phyloP scores from a whole-genome alignment of 92 coral and sea anemone species.

The Paragorgia papillata region DNA sequence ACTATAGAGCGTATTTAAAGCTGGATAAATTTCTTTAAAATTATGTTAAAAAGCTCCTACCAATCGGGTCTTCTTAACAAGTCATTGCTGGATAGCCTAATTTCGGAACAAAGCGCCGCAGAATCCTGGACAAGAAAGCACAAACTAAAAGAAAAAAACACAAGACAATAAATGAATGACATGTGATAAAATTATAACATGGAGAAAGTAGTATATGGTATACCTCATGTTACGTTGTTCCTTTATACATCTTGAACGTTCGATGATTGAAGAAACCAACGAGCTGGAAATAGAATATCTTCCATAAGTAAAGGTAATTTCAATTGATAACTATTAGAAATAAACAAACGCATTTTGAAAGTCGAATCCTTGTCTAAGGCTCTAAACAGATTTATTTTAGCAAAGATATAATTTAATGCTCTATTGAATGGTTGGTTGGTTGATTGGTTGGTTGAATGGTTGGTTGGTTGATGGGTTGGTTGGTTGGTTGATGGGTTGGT shows the following conservation, averaged over 20 bases:
- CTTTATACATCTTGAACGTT: not conserved
- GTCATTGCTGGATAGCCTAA: not conserved
- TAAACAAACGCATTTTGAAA: not conserved
- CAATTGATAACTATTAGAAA: not conserved
- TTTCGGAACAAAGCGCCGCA: constrained; percentile 1
- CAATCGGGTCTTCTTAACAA: constrained; percentile 15
- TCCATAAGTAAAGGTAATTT: not conserved
- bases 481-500: too few species aligned
- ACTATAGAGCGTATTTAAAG: too few species aligned
- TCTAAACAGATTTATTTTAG: too few species aligned
- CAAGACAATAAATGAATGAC: not conserved
- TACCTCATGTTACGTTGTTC: not conserved
- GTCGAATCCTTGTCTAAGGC: too few species aligned
- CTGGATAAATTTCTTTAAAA: not conserved
- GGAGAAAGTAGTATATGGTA: too few species aligned
- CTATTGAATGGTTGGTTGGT: too few species aligned
- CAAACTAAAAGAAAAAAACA: not conserved
- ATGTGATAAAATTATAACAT: too few species aligned
- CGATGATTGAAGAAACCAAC: not conserved
- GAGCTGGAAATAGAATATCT: not conserved
- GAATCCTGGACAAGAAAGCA: constrained; percentile 18
- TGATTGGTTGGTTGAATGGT: too few species aligned
- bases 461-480: too few species aligned
- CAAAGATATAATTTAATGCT: too few species aligned
- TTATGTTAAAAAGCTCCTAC: not conserved